These are phyloP conservation scores for Dipus sagitta DNA, from an alignment of 2,797 vertebrate genomes.

Conservation along the genomic window DNA sequence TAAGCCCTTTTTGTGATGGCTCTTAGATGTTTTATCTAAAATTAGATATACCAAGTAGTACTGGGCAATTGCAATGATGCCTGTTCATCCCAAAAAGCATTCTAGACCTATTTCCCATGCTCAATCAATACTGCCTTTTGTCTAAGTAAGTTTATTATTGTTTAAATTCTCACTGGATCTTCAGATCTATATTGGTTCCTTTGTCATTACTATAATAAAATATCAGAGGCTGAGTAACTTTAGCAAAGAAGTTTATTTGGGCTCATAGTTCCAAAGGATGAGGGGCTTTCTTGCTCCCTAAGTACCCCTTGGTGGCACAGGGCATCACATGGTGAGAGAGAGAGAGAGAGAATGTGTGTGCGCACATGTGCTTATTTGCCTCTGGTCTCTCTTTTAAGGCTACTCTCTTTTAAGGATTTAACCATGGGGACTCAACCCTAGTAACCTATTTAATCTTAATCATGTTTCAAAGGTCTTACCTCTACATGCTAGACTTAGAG, in stretches of 20 bases:
- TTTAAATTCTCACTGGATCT: not conserved
- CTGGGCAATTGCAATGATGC: not conserved
- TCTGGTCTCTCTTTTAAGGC: not conserved
- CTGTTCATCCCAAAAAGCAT: not conserved
- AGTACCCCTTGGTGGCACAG: no score
- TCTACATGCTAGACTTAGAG: not conserved
- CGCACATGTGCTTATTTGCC: no score
- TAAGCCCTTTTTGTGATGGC: not conserved
- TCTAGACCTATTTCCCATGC: not conserved
- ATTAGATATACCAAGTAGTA: not conserved
- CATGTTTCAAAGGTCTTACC: not conserved
- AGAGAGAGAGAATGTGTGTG: not conserved
- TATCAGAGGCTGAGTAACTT: not conserved
- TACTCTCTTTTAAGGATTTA: not conserved
- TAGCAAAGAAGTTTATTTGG: not conserved
- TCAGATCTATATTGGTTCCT: not conserved
- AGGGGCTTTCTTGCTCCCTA: no score
- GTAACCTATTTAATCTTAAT: not conserved
- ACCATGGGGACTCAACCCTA: not conserved
- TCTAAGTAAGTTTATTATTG: not conserved
- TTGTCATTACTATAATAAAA: not conserved
- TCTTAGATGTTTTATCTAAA: constrained; percentile 4
- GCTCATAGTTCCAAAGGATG: not conserved
- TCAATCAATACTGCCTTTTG: not conserved
- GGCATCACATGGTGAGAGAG: no score